Conservation (phyloP, 2,113 vertebrate species). For the Natator depressus region DNA sequence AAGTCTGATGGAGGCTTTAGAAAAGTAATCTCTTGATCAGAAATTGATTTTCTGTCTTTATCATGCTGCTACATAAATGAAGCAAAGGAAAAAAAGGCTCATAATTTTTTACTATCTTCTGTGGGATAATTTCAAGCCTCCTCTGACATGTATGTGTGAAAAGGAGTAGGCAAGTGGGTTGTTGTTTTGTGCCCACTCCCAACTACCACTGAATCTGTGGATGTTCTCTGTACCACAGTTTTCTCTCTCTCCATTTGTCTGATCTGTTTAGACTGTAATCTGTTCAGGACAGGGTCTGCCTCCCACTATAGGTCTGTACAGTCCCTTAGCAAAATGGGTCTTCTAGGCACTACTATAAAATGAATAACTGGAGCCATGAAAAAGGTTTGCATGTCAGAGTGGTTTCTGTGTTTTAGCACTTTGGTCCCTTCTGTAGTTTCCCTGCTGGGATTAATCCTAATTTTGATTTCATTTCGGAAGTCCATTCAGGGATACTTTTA, state of each 20-base stretch:
- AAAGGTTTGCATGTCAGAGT: neutral
- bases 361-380: neutral
- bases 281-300: too few species aligned
- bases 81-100: neutral
- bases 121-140: neutral
- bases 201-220: neutral
- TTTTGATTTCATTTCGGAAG: neutral
- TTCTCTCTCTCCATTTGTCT: too few species aligned
- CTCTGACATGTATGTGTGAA: neutral
- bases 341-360: neutral
- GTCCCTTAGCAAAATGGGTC: neutral
- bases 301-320: neutral
- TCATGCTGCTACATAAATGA: neutral
- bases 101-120: neutral
- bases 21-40: neutral
- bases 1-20: neutral
- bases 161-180: neutral
- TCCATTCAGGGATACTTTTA: neutral
- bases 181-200: neutral
- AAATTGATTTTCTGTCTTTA: neutral
- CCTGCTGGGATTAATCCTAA: neutral
- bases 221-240: too few species aligned
- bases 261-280: too few species aligned
- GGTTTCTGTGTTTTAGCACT: neutral
- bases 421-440: neutral